Base-by-base conservation (phyloP, 1,140 invertebrate genomes). In the Reticulitermes speratus region DNA sequence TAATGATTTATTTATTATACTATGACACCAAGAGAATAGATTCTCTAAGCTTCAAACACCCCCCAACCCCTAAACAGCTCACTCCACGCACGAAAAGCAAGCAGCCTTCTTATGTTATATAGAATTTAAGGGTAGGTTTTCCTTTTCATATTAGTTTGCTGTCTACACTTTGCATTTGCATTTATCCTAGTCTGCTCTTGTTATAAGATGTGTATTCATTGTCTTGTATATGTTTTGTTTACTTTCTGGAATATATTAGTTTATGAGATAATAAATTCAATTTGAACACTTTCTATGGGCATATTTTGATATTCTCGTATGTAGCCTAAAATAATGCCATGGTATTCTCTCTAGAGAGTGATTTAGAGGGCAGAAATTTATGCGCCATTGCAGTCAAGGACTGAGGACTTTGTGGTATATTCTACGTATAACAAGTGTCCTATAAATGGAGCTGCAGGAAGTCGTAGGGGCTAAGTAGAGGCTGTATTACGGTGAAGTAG, bases 1-100 rank as follows among this genome's bases (percentile, higher is more conserved):
- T 75, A 75, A 75, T 75, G 65, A 75, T 75, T 75, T 75, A 75
- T 75, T 75, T 75, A 75, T 75, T 75, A 75, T 75, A 75, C 65
- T 75, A 30, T 75, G 65, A 75, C 65, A 75, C 65, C 65, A n/a
- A 75, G 65, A 75, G 65, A 75, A 75, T 75, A 75, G 65, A 75
- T 75, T 75, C 25, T 75, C 25, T 75, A 75, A 75, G 65, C 65
- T 75, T 75, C 65, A 75, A 75, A 75, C 65, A 25, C n/a, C n/a
- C 25, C 65, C 65, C 65, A 65, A n/a, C 14, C n/a, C n/a, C 65
- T 25, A n/a, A 23, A 19, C 59, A 65, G 19, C 59, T 65, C 21
- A 65, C 25, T 65, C 59, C 59, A 21, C 65, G 3, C 65, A n/a
- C 65, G 25, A 75, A 75, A 75, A 75, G 65, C 65, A 75, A 75